phyloP scores from a whole-genome alignment of 2,888 invertebrate species.

The Uloborus plumipes region DNA sequence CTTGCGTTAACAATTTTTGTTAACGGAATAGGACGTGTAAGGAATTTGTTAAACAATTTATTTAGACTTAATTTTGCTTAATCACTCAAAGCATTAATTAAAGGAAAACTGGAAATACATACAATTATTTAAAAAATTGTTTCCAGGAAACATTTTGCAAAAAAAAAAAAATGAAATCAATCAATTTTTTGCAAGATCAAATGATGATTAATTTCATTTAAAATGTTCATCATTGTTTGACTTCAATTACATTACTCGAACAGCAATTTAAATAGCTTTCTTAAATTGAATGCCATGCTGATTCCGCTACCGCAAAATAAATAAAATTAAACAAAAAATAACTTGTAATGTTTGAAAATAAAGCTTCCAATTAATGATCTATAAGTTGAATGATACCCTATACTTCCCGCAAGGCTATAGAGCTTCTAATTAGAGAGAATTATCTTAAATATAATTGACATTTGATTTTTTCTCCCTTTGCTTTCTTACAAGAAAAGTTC shows the following conservation, averaged over 20 bases:
- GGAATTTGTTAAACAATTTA: too few relatives aligned
- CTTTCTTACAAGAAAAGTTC: neutral
- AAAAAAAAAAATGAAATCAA: too few relatives aligned
- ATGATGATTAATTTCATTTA: too few relatives aligned
- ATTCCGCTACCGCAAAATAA: neutral
- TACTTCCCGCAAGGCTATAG: constrained; percentile 2
- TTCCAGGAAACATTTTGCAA: too few relatives aligned
- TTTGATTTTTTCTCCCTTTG: constrained; percentile 2
- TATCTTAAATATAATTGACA: constrained; percentile 17
- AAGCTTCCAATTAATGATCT: constrained; percentile 10
- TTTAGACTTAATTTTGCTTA: too few relatives aligned
- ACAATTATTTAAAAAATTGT: too few relatives aligned
- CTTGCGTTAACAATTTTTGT: too few relatives aligned
- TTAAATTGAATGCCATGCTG: neutral
- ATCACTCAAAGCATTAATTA: too few relatives aligned
- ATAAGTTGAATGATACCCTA: neutral
- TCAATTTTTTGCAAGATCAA: too few relatives aligned
- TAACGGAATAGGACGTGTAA: too few relatives aligned
- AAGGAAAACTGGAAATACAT: too few relatives aligned
- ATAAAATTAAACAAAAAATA: constrained; percentile 4
- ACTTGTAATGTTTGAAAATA: constrained; percentile 9
- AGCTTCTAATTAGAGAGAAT: constrained; percentile 6
- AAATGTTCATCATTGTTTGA: neutral
- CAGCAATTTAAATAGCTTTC: constrained; percentile 6
- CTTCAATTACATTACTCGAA: neutral